Base-by-base conservation (phyloP, 2,888 invertebrate genomes). In the Suillia variegata region DNA sequence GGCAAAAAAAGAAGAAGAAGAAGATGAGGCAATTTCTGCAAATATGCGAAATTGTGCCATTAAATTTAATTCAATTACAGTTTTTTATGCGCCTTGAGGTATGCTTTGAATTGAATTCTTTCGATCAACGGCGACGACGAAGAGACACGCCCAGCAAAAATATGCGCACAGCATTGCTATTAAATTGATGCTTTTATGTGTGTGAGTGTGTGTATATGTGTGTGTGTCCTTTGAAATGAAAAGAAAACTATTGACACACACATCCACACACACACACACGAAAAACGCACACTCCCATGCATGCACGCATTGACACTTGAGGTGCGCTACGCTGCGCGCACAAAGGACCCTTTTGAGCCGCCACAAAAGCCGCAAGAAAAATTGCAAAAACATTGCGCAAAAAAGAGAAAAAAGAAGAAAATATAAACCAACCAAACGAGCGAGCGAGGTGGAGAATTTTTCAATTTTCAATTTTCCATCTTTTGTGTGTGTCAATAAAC, bases 41-140 rank as follows among this genome's bases (percentile, higher is more conserved):
- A 70, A 72, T 56, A 75, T 73, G 62, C 65, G 66, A 73, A 73
- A 73, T 70, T n/a, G 75, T 74, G 75, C 73, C 71, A 73, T 74
- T 74, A 75, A 71, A 66, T 74, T 74, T 68, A 74, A 75, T 74
- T 73, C 74, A 74, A 76, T 75, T 74, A 72, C 71, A 71, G 67
- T 70, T 68, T 69, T 45, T 6, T 45, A 13, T 18, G 45, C 18
- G 45, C 45, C 45, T 45, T 20, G 18, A 20, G 20, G 45, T 45
- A 45, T 45, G 45, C 45, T 45, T 45, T n/a, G 34, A 58, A 58
- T 52, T 13, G 20, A 57, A 51, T 51, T 57, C 45, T 17, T 45
- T 18, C 17, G 18, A 20, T 17, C 17, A 45, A 45, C 45, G 18
- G 13, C 45, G 13, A 20, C 18, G 20, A 18, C 45, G 18, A 17